phyloP scores from a whole-genome alignment of 2,888 invertebrate genomes.

The Buathra laborator region DNA sequence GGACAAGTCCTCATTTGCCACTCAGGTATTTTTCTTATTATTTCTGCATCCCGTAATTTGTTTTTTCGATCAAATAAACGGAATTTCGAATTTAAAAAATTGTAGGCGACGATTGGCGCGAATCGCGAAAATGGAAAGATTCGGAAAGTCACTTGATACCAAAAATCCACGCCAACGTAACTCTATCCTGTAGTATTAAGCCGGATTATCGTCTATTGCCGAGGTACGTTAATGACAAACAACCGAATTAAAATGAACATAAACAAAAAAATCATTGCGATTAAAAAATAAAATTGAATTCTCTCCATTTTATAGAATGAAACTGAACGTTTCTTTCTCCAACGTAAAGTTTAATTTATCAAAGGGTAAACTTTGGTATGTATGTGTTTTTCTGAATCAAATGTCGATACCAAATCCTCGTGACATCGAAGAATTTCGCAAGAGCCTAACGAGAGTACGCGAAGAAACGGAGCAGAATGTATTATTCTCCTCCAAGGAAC shows the following conservation, averaged over 20 bases:
- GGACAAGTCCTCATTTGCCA: constrained; percentile 89
- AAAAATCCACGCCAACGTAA: constrained; percentile 88
- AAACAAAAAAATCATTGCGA: neutral
- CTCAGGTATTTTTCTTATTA: constrained; percentile 84
- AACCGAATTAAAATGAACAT: neutral
- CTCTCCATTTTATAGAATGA: constrained; percentile 87
- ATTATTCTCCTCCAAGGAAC: constrained; percentile 69
- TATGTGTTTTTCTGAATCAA: constrained; percentile 88
- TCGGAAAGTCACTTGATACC: constrained; percentile 92
- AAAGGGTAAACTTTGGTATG: constrained; percentile 89
- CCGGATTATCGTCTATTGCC: constrained; percentile 90
- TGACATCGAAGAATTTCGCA: constrained; percentile 74
- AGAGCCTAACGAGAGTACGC: constrained; percentile 65
- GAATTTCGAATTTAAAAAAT: neutral
- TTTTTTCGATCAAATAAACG: neutral
- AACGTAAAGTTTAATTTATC: constrained; percentile 92
- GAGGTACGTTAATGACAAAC: constrained; percentile 83
- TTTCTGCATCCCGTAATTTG: neutral
- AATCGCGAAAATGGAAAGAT: constrained; percentile 89
- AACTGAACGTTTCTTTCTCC: constrained; percentile 91
- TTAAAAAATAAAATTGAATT: neutral
- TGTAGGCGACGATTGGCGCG: constrained; percentile 91
- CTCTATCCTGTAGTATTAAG: constrained; percentile 91
- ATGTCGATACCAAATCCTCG: constrained; percentile 84
- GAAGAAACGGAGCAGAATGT: constrained; percentile 65